Base-by-base conservation (phyloP, 1,140 invertebrate genomes). In the Mya arenaria region DNA sequence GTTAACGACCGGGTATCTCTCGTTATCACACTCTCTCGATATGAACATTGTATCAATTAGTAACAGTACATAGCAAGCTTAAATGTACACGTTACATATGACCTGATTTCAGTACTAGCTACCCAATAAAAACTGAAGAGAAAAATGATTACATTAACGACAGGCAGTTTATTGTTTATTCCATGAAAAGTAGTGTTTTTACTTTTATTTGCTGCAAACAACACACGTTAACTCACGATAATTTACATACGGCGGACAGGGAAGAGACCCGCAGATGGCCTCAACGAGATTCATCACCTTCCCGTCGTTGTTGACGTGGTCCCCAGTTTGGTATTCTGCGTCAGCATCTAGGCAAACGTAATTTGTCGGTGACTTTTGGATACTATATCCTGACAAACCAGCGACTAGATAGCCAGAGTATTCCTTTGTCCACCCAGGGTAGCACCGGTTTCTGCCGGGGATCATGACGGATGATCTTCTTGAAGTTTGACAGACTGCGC, bases 121-220 rank as follows among this genome's bases (percentile, higher is more conserved):
- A n/a, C n/a, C n/a, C n/a, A n/a, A n/a, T n/a, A n/a, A n/a, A n/a
- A n/a, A n/a, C n/a, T n/a, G n/a, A n/a, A n/a, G n/a, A n/a, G n/a
- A n/a, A n/a, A n/a, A n/a, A n/a, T n/a, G n/a, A n/a, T n/a, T n/a
- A n/a, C n/a, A n/a, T n/a, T n/a, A n/a, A n/a, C n/a, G n/a, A n/a
- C n/a, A n/a, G n/a, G n/a, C n/a, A n/a, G n/a, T n/a, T n/a, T n/a
- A n/a, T n/a, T n/a, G n/a, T n/a, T n/a, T n/a, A n/a, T n/a, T n/a
- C n/a, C n/a, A n/a, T n/a, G n/a, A n/a, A n/a, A n/a, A n/a, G n/a
- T n/a, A n/a, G n/a, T n/a, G n/a, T n/a, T n/a, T n/a, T n/a, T n/a
- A n/a, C n/a, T n/a, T n/a, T 6, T 73, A 84, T 65, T 87, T 87
- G 1, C 80, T 58, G 60, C 87, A 88, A 2, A 88, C 86, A 52